phyloP scores from a whole-genome alignment of 2,888 invertebrate species.

The Drosophila kuntzei region DNA sequence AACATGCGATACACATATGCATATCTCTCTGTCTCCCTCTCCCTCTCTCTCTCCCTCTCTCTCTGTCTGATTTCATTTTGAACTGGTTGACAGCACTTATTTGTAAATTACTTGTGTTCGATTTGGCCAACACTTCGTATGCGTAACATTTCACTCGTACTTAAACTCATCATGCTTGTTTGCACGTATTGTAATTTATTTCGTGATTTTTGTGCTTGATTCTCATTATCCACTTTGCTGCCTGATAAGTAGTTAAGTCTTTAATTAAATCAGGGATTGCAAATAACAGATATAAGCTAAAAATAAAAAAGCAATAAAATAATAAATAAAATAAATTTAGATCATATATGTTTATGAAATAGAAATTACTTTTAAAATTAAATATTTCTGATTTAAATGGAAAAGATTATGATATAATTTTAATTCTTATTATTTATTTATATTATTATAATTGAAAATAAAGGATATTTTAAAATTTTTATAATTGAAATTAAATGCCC shows the following conservation, averaged over 20 bases:
- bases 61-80: conserved; percentile 48
- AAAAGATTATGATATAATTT: no score
- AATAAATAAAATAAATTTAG: no score
- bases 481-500: no score
- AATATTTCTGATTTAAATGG: no score
- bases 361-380: no score
- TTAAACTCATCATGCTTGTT: conserved; percentile 16
- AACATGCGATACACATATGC: conserved; percentile 27
- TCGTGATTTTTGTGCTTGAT: conserved; percentile 27
- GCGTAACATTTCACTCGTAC: conserved; percentile 28
- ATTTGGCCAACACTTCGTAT: conserved; percentile 36
- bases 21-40: neutral
- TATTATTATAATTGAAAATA: no score
- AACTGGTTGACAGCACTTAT: conserved; percentile 71
- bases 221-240: neutral
- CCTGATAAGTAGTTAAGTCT: conserved; percentile 3
- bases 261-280: neutral
- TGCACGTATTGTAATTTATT: conserved; percentile 32
- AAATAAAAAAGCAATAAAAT: no score
- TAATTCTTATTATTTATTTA: no score
- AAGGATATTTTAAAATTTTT: no score
- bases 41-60: neutral
- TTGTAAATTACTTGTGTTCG: conserved; percentile 71
- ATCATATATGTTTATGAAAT: no score
- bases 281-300: neutral